phyloP scores from a whole-genome alignment of 2,888 invertebrate genomes.

The Diloba caeruleocephala region DNA sequence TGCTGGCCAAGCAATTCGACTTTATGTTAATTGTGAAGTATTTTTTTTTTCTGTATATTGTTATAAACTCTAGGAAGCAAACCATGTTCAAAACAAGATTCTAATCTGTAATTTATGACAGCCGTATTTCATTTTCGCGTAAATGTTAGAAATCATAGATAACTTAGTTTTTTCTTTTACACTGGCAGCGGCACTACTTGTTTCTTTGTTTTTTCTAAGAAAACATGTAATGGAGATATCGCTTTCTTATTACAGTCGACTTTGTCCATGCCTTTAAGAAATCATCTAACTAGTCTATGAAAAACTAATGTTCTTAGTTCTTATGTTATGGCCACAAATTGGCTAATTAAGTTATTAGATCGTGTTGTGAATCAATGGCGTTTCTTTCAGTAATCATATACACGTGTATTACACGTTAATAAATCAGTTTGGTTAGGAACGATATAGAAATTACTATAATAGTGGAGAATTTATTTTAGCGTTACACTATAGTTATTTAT shows the following conservation, averaged over 20 bases:
- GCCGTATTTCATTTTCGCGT: constrained; percentile 7
- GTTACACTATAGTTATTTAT: constrained; percentile 20
- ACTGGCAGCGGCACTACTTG: neutral
- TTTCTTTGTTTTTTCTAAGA: too few species aligned
- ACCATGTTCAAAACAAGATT: too few species aligned
- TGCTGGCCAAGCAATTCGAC: too few species aligned
- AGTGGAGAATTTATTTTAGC: constrained; percentile 27
- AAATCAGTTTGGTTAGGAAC: constrained; percentile 27
- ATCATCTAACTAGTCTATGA: neutral
- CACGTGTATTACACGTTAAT: constrained; percentile 20
- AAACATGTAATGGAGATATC: too few species aligned
- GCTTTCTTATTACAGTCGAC: neutral
- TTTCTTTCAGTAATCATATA: constrained; percentile 24
- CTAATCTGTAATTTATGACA: too few species aligned
- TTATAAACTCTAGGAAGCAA: too few species aligned
- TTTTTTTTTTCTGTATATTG: too few species aligned
- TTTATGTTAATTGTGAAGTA: too few species aligned
- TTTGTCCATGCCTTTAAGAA: neutral
- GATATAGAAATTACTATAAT: constrained; percentile 27
- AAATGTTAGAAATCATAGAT: constrained; percentile 34
- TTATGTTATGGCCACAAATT: constrained; percentile 7
- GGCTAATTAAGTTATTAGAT: constrained; percentile 29
- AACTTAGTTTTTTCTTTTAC: constrained; percentile 12
- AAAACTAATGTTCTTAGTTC: neutral
- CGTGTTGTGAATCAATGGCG: constrained; percentile 23